Evolutionary conservation across 2,113 vertebrate genomes (phyloP).

Genomic region (Caloenas nicobarica): DNA sequence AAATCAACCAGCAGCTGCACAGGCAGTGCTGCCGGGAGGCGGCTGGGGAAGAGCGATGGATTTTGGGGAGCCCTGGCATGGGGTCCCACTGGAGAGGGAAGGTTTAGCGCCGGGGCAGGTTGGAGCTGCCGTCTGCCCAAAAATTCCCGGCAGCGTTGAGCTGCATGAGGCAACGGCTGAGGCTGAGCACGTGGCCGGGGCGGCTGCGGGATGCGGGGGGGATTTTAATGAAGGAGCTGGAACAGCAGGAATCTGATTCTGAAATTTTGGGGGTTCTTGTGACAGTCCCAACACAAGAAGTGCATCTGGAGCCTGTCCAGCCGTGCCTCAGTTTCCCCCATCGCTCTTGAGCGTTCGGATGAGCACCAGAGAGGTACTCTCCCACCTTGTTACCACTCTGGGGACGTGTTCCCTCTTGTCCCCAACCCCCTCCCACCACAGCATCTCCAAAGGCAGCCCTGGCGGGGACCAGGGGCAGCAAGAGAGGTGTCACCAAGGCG

Average conservation of each 20-base stretch:
- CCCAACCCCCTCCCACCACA: not conserved
- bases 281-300: fast-evolving
- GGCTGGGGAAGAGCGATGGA: not conserved
- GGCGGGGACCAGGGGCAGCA: fast-evolving
- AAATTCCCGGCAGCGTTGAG: not conserved
- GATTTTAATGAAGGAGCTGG: fast-evolving
- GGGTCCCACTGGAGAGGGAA: not conserved
- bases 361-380: not conserved
- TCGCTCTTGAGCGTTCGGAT: fast-evolving
- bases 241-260: fast-evolving
- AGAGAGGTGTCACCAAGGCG: not conserved
- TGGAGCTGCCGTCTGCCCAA: fast-evolving
- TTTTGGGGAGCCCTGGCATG: fast-evolving
- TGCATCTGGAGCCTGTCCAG: not conserved
- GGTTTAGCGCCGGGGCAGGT: fast-evolving
- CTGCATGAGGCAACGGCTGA: fast-evolving
- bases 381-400: fast-evolving
- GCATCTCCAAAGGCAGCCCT: not conserved
- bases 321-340: not conserved
- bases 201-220: not conserved
- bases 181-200: not conserved
- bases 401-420: not conserved
- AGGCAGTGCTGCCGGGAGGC: not conserved
- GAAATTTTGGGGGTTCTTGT: not conserved
- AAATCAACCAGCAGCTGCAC: not conserved